Conservation (phyloP, 2,888 invertebrate genomes). For the Chymomyza fuscimana region DNA sequence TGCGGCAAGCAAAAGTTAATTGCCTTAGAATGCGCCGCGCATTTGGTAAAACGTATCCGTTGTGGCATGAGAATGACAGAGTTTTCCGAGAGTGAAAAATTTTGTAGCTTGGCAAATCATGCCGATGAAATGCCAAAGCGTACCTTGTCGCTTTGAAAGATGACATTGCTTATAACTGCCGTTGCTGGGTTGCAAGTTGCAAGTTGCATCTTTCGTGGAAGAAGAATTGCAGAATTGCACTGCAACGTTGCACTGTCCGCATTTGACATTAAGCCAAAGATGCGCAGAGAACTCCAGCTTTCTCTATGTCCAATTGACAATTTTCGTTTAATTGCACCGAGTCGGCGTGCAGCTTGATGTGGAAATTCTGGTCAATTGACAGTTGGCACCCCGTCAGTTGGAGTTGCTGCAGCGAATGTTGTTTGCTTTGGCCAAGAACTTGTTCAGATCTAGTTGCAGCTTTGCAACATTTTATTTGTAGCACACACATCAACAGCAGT, state of each 20-base stretch:
- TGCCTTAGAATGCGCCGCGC: constrained; percentile 43
- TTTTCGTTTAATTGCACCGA: constrained; percentile 66
- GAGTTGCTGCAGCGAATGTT: constrained; percentile 43
- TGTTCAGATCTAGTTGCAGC: neutral
- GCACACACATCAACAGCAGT: neutral
- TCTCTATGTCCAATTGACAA: constrained; percentile 69
- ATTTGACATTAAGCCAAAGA: constrained; percentile 62
- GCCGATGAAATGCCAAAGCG: constrained; percentile 49
- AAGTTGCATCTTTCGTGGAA: constrained; percentile 4
- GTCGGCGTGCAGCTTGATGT: constrained; percentile 39
- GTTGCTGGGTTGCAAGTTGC: constrained; percentile 20
- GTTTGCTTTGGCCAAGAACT: constrained; percentile 11
- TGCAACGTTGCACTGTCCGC: constrained; percentile 26
- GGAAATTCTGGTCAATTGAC: constrained; percentile 61
- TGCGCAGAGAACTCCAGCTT: constrained; percentile 31
- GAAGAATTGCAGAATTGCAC: neutral
- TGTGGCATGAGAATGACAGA: constrained; percentile 43
- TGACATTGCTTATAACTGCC: constrained; percentile 36
- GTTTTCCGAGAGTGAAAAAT: constrained; percentile 43
- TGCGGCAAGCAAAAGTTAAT: constrained; percentile 42
- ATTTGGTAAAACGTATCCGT: constrained; percentile 43
- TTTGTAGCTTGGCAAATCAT: constrained; percentile 8
- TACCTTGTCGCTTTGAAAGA: constrained; percentile 32
- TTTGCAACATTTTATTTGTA: constrained; percentile 3
- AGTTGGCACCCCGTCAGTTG: constrained; percentile 65